Evolutionary conservation across 2,888 invertebrate genomes (phyloP).

Genomic region (Eupelmus urozonus): DNA sequence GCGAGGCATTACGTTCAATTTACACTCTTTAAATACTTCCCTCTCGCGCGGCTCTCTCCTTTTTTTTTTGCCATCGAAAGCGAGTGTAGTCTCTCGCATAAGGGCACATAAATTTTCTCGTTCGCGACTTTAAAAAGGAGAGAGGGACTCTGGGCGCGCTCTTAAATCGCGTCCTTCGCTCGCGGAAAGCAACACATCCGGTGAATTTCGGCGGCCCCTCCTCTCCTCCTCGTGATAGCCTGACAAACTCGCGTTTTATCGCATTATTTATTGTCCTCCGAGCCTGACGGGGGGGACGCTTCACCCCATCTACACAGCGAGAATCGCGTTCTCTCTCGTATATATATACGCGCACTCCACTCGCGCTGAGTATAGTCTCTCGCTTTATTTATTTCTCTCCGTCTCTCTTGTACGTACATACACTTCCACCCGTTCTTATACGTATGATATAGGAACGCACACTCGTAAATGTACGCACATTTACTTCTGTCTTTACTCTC

Average conservation of each 20-base stretch:
- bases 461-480: not conserved
- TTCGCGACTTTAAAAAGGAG: conserved; percentile 43
- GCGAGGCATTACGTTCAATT: conserved; percentile 55
- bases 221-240: conserved; percentile 68
- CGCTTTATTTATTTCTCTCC: conserved; percentile 37
- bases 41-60: conserved; percentile 6
- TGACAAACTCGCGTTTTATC: conserved; percentile 77
- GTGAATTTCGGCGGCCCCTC: conserved; percentile 50
- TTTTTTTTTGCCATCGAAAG: conserved; percentile 55
- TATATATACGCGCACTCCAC: conserved; percentile 45
- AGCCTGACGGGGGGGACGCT: conserved; percentile 67
- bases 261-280: conserved; percentile 75
- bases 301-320: conserved; percentile 64
- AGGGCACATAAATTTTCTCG: conserved; percentile 53
- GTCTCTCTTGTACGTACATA: conserved; percentile 10
- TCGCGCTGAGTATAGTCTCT: no score
- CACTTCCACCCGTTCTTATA: not conserved
- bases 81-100: no score
- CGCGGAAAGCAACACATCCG: conserved; percentile 59
- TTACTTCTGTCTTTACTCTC: conserved; percentile 29
- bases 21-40: conserved; percentile 58
- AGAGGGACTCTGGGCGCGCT: conserved; percentile 21
- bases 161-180: conserved; percentile 59
- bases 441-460: not conserved
- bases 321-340: conserved; percentile 62